Percentiles rank a stretch among this genome's conserved stretches.
Evolutionary conservation across 2,113 vertebrate genomes (phyloP).

Genomic region (Trichomycterus rosablanca): DNA sequence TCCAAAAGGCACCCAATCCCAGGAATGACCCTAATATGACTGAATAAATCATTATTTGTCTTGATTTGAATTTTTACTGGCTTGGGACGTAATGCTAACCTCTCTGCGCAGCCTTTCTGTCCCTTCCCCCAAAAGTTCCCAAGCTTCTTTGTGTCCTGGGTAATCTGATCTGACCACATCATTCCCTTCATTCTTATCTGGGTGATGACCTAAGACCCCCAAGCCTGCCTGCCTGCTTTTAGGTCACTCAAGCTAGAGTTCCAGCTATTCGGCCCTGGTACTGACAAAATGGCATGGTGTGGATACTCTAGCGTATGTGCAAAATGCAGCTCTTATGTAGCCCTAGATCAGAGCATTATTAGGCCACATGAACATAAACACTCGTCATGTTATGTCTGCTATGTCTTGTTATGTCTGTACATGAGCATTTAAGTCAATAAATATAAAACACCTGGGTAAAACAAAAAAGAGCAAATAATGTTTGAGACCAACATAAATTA

Average conservation of each 20-base stretch:
- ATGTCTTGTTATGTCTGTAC: constrained; percentile 66
- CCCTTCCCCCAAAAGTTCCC: constrained; percentile 10
- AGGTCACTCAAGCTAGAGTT: constrained; percentile 44
- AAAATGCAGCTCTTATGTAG: constrained; percentile 65
- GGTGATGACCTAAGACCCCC: constrained; percentile 41
- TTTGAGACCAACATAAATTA: constrained; percentile 66
- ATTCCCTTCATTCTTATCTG: constrained; percentile 55
- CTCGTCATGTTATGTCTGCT: too few species aligned
- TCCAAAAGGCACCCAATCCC: too few species aligned
- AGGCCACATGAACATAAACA: constrained; percentile 49
- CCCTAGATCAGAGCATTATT: constrained; percentile 60
- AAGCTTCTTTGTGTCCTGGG: constrained; percentile 37
- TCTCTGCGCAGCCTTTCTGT: too few species aligned
- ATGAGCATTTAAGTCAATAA: constrained; percentile 85
- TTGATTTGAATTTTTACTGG: too few species aligned
- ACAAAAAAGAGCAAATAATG: constrained; percentile 64
- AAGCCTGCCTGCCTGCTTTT: constrained; percentile 43
- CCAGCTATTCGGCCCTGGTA: constrained; percentile 49
- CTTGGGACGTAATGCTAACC: too few species aligned
- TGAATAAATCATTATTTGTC: too few species aligned
- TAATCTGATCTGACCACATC: constrained; percentile 53
- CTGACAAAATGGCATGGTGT: constrained; percentile 40
- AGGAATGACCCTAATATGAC: too few species aligned
- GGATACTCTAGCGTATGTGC: constrained; percentile 85
- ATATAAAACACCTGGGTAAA: constrained; percentile 80